Conservation (phyloP, 2,888 invertebrate genomes). For the Leptopilina syphax region DNA sequence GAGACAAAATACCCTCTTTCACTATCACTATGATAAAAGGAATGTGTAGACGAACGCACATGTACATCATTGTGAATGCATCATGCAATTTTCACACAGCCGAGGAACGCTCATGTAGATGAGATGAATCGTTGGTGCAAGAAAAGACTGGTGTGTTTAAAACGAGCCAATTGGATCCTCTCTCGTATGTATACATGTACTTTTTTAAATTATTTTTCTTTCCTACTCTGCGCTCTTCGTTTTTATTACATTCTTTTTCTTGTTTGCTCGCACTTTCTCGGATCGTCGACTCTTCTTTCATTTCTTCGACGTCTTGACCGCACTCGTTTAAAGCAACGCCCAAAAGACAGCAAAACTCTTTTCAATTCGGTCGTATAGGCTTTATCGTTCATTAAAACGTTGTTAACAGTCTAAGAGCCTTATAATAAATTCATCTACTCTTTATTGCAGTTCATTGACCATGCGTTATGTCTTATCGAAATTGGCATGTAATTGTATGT, state of each 20-base stretch:
- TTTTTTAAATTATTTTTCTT: slow-evolving; percentile 44
- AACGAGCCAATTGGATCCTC: slow-evolving; percentile 25
- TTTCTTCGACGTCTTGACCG: slow-evolving; percentile 58
- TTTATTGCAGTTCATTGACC: slow-evolving; percentile 28
- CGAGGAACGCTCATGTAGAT: slow-evolving; percentile 30
- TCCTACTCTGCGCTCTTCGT: slow-evolving; percentile 15
- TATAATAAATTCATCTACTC: slow-evolving; percentile 26
- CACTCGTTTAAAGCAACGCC: slow-evolving; percentile 51
- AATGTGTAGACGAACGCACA: slow-evolving; percentile 32
- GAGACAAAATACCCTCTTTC: slow-evolving; percentile 57
- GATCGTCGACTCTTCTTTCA: slow-evolving; percentile 41
- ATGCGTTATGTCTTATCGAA: slow-evolving; percentile 28
- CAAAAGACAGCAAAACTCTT: slow-evolving; percentile 7
- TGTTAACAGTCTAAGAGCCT: background rate
- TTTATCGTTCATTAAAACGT: slow-evolving; percentile 33
- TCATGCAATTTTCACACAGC: slow-evolving; percentile 41
- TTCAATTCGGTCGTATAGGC: background rate
- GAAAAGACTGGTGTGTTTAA: slow-evolving; percentile 35
- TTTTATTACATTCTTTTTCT: slow-evolving; percentile 15
- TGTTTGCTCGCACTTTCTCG: slow-evolving; percentile 48
- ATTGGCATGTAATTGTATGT: background rate
- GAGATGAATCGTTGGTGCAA: slow-evolving; percentile 44
- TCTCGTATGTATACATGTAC: slow-evolving; percentile 38
- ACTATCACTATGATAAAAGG: slow-evolving; percentile 53
- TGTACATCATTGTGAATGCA: slow-evolving; percentile 12